These are phyloP conservation scores for Synergus japonicus DNA, from an alignment of 2,888 invertebrate genomes.

Conservation along the genomic window DNA sequence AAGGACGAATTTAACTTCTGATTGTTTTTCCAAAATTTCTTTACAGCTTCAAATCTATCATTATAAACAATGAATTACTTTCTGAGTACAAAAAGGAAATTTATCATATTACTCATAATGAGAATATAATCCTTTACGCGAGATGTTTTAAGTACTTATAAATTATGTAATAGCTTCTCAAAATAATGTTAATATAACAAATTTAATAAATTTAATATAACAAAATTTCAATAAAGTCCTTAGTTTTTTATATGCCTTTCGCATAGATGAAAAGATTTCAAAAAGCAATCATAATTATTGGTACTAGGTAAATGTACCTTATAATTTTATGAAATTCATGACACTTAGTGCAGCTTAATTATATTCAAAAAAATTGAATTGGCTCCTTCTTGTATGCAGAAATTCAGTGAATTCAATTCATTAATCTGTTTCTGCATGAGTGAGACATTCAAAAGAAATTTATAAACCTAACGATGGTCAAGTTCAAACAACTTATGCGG, in stretches of 20 bases:
- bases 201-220: no score
- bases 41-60: background rate
- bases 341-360: background rate
- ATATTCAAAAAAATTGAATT: background rate
- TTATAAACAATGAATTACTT: constrained; percentile 3
- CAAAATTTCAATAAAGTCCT: background rate
- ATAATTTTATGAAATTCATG: no score
- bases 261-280: background rate
- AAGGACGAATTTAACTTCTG: constrained; percentile 14
- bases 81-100: constrained; percentile 6
- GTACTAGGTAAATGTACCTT: no score
- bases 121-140: background rate
- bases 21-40: background rate
- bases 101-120: background rate
- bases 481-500: constrained; percentile 5
- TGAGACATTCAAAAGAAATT: constrained; percentile 30
- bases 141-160: background rate
- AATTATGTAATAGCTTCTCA: background rate
- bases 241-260: background rate
- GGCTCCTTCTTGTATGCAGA: constrained; percentile 7
- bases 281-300: background rate
- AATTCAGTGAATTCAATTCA: background rate
- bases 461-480: constrained; percentile 26
- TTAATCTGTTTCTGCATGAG: background rate
- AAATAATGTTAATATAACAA: background rate